These are phyloP conservation scores for Serripes groenlandicus DNA, from an alignment of 2,888 invertebrate species.

Conservation along the genomic window DNA sequence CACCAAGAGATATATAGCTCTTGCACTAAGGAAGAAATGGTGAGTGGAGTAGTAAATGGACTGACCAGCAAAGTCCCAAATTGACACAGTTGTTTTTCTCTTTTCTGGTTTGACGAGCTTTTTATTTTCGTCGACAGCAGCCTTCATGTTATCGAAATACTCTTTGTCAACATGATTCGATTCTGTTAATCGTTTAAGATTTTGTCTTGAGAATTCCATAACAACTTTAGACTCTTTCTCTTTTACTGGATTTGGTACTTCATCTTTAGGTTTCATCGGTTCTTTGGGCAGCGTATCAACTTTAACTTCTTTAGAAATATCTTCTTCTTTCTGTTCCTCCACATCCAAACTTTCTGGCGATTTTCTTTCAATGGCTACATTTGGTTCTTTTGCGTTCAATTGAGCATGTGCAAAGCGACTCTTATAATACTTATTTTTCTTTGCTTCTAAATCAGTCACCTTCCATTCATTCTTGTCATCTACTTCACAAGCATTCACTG, in stretches of 20 bases:
- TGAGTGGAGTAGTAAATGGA: slow-evolving; percentile 2
- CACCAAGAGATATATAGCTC: slow-evolving; percentile 2
- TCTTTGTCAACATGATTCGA: background rate
- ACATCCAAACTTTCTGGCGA: background rate
- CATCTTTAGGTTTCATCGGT: background rate
- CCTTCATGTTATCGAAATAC: background rate
- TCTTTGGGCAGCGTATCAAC: background rate
- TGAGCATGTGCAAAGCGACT: background rate
- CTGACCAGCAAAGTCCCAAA: slow-evolving; percentile 6
- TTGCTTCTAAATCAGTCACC: background rate
- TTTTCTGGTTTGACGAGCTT: background rate
- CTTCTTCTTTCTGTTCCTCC: background rate
- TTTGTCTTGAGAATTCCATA: background rate
- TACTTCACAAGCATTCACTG: background rate
- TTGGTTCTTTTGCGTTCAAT: too few relatives aligned
- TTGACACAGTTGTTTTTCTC: slow-evolving; percentile 2
- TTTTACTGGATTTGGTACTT: background rate
- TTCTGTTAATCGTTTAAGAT: background rate
- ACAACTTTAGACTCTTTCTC: background rate
- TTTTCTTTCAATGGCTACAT: too few relatives aligned
- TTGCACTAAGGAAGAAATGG: slow-evolving; percentile 5
- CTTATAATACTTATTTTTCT: background rate
- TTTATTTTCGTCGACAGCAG: background rate
- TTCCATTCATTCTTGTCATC: background rate
- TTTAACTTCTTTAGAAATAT: background rate